A percentile compares a stretch with the other conserved stretches of the same genome.
Evolutionary conservation across 2,797 vertebrate genomes (phyloP).

Genomic region (Aselliscus stoliczkanus): DNA sequence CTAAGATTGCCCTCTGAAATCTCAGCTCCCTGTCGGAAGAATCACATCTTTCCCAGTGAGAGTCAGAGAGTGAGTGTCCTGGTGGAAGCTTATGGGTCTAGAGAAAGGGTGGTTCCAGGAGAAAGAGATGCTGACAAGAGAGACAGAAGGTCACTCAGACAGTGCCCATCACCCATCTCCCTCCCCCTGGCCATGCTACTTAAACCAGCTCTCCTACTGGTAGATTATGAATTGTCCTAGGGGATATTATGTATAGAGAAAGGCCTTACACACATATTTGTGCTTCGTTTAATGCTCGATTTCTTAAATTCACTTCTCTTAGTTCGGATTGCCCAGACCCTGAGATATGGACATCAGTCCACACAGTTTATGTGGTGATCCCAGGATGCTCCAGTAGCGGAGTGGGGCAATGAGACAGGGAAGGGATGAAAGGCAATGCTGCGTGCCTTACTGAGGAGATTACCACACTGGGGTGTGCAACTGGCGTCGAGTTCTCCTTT

Average conservation of each 20-base stretch:
- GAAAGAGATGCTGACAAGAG: background rate
- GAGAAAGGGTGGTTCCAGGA: background rate
- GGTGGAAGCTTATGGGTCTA: background rate
- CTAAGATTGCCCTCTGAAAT: background rate
- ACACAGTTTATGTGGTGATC: background rate
- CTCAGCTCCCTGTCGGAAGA: background rate
- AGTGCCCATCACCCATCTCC: fast-evolving
- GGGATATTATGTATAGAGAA: background rate
- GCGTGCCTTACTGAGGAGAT: background rate
- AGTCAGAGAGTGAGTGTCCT: background rate
- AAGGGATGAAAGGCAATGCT: background rate
- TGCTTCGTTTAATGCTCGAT: background rate
- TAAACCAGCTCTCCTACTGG: background rate
- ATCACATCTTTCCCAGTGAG: background rate
- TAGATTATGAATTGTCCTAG: background rate
- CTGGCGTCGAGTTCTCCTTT: background rate
- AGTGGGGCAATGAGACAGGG: background rate
- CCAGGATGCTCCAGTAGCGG: background rate
- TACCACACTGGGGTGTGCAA: background rate
- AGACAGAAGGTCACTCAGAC: background rate
- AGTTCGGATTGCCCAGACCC: background rate
- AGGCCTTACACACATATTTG: background rate
- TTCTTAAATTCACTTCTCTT: background rate
- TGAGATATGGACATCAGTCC: background rate
- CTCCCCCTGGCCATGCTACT: background rate